phyloP scores from a whole-genome alignment of 1,140 invertebrate species.

The Pygmarrhopalites habei region DNA sequence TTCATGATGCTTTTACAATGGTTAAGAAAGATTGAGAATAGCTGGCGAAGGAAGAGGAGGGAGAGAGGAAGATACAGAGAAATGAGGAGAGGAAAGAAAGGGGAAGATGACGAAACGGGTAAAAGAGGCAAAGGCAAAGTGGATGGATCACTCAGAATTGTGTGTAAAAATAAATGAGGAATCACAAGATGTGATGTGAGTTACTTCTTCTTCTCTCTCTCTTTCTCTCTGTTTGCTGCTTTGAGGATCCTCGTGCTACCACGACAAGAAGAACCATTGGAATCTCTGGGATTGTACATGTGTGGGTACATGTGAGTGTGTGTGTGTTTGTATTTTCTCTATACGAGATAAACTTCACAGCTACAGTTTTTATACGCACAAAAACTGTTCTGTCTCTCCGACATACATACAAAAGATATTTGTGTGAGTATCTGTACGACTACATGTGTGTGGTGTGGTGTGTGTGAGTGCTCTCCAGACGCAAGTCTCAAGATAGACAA shows the following conservation, averaged over 20 bases:
- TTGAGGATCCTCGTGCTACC: not conserved
- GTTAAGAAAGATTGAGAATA: no score
- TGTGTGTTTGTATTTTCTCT: no score
- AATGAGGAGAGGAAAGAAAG: no score
- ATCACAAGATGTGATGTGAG: slow-evolving; percentile 12
- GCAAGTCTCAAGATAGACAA: not conserved
- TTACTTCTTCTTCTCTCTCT: not conserved
- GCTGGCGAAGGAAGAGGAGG: no score
- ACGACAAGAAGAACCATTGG: not conserved
- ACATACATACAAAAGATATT: no score
- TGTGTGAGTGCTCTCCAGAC: not conserved
- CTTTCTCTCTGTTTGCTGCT: not conserved
- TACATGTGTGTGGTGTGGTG: not conserved
- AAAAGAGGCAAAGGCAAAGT: not conserved
- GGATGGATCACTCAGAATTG: slow-evolving; percentile 4
- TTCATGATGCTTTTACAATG: no score
- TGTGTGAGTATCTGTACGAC: no score
- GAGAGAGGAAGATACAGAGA: not conserved
- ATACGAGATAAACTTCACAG: no score
- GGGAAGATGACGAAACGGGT: not conserved
- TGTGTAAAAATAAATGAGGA: slow-evolving; percentile 16
- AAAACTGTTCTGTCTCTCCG: no score
- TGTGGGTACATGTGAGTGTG: no score
- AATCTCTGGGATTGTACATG: no score
- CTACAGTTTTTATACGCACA: no score